Evolutionary conservation across 2,797 vertebrate species (phyloP), one percentile per base, ranked within the genome.

Genomic region (Myotis vivesi): DNA sequence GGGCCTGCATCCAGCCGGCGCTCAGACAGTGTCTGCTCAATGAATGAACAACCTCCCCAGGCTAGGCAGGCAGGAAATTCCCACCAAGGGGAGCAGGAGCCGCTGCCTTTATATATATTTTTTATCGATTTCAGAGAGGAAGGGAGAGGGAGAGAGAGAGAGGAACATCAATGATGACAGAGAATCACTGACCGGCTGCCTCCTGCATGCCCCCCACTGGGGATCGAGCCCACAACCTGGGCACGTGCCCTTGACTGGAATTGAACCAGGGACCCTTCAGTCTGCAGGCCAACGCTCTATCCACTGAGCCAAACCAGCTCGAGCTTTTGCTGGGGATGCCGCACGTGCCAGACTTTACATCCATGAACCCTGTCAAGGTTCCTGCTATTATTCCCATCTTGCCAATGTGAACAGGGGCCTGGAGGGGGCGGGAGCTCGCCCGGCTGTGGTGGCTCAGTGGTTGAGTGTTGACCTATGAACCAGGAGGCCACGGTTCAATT

Each of bases 271-370:
- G 57, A 28, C 57, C 25, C 57, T 30, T 62, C 57, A 62, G 57
- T 30, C 25, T 5, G 25, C 57, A 30, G 57, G 5, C 25, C 25
- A 5, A 62, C 25, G 12, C 28, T 62, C 59, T 30, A 30, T 6
- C 59, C 59, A 62, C 59, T 62, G 59, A 30, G 59, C 25, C 59
- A 30, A 2, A 62, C 12, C 59, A 6, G 59, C 59, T 5, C 3
- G 28, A 28, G 59, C 59, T 62, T 30, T 15, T 17, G 30, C 46
- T 10, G 53, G 55, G 41, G 64, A 59, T 0, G 0, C 1, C 28
- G 84, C 59, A 19, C 8, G 38, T 59, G 94, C 83, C 93, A 92
- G 51, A 44, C 87, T 76, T 49, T 23, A 71, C 87, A 83, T 68
- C 55, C 33, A 16, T 86, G 19, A 88, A 55, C 55, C 1, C 15